Evolutionary conservation across 2,113 vertebrate species (phyloP), one percentile per base, ranked within the genome.

Genomic region (Casuarius casuarius): DNA sequence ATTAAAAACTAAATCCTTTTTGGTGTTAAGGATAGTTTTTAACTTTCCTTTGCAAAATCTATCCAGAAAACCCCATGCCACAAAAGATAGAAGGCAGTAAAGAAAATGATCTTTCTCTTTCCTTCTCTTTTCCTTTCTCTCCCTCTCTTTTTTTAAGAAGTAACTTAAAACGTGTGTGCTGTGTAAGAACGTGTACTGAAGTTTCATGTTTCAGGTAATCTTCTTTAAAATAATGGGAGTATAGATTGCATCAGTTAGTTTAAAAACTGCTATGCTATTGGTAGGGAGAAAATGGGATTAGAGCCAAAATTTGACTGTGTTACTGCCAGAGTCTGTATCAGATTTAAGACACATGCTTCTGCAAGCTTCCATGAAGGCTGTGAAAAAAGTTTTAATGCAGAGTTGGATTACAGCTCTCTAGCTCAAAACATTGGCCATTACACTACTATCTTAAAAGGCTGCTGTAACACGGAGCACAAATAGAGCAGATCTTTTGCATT

Each of bases 301-400:
- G 91, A 96, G 98, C 98, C 98, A 98, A 96, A 95, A 95, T 92
- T 97, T 98, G 97, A 78, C 97, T 97, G 96, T 92, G 92, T 98
- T 97, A 94, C 98, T 98, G 97, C 97, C 94, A 98, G 98, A 97
- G 98, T 98, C 99, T 99, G 99, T 98, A 99, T 99, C 98, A 98
- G 98, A 99, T 99, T 99, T 99, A 99, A 99, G 99, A 98, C 98
- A 99, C 98, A 99, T 99, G 99, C 98, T 98, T 93, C 96, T 97
- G 94, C 97, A 97, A 97, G 96, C 97, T 97, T 98, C 96, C 96
- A 97, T 96, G 97, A 97, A 97, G 97, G 96, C 89, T 98, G 97
- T 97, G 97, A 98, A 98, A 97, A 98, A 98, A 97, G 92, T 98
- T 98, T 97, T 97, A 98, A 97, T 98, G 96, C 96, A 96, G 96